A percentile compares a stretch with the other conserved stretches of the same genome.
These are phyloP conservation scores for Amblyopsis hoosieri DNA, from an alignment of 2,797 vertebrate species.

Conservation along the genomic window DNA sequence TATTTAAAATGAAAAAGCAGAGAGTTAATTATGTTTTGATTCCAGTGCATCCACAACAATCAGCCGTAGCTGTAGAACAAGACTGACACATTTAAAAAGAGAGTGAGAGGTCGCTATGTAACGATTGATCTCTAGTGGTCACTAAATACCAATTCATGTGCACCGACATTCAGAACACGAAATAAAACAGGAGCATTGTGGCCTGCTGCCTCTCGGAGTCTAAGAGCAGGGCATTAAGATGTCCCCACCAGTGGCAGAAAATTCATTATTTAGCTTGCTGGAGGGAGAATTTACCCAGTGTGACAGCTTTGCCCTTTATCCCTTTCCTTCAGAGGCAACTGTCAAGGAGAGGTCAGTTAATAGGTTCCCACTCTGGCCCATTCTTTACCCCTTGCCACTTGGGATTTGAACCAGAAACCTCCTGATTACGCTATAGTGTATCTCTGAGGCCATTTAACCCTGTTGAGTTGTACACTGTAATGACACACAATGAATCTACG, in stretches of 20 bases:
- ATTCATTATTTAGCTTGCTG: conserved; percentile 43
- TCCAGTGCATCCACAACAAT: too few species aligned
- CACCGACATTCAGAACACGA: conserved; percentile 36
- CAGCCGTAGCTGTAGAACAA: too few species aligned
- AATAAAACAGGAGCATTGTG: conserved; percentile 14
- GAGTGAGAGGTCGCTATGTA: conserved; percentile 19
- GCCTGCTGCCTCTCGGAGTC: conserved; percentile 23
- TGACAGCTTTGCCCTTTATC: conserved; percentile 28
- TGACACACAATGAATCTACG: conserved; percentile 29
- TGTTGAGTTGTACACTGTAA: conserved; percentile 41
- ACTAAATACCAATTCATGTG: conserved; percentile 24
- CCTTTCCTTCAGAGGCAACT: conserved; percentile 34
- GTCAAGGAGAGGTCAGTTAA: conserved; percentile 39
- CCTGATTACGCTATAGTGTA: conserved; percentile 49
- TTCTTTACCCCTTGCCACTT: conserved; percentile 31
- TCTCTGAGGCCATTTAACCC: conserved; percentile 48
- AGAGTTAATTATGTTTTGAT: too few species aligned
- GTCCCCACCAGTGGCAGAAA: conserved; percentile 21
- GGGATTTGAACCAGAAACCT: conserved; percentile 39
- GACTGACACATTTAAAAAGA: too few species aligned
- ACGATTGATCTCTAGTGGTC: conserved; percentile 11
- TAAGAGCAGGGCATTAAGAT: conserved; percentile 34
- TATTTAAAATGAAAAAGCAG: too few species aligned
- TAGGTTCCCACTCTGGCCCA: conserved; percentile 41
- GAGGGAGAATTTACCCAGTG: conserved; percentile 31